Percentiles rank a stretch among this genome's conserved stretches.
Evolutionary conservation across 2,113 vertebrate genomes (phyloP).

Genomic region (Rhabdornis inornatus): DNA sequence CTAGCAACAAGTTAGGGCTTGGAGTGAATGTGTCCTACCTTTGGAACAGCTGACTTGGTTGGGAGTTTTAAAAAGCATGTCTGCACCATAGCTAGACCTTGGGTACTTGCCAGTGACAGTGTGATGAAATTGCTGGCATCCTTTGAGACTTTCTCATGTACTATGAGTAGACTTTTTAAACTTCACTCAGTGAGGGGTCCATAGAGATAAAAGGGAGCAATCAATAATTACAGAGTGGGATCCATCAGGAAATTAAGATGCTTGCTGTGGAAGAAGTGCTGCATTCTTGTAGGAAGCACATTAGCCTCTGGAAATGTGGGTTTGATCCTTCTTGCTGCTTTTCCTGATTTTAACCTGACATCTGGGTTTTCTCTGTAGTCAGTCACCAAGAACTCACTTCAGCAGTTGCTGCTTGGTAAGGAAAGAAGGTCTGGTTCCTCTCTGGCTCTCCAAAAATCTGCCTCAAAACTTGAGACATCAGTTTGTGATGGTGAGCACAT

Average conservation of each 20-base stretch:
- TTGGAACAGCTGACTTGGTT: conserved; percentile 37
- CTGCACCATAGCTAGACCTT: neutral
- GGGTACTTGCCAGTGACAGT: neutral
- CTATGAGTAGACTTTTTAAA: neutral
- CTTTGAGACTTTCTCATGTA: neutral
- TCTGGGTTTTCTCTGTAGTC: neutral
- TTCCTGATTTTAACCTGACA: neutral
- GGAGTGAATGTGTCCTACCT: conserved; percentile 41
- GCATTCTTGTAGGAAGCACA: neutral
- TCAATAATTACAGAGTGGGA: neutral
- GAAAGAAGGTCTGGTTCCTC: neutral
- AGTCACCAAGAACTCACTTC: neutral
- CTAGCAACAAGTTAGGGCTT: conserved; percentile 23
- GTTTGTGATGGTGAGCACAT: neutral
- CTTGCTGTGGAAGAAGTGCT: neutral
- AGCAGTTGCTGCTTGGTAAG: neutral
- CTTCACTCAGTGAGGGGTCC: neutral
- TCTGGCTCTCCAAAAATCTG: neutral
- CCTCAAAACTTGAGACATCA: neutral
- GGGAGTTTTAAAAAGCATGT: neutral
- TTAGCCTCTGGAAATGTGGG: neutral
- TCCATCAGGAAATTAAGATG: neutral
- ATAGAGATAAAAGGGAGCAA: neutral
- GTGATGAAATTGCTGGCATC: neutral
- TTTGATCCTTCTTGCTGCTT: neutral